Evolutionary conservation across 2,888 invertebrate species (phyloP).

Genomic region (Eulithis prunata): DNA sequence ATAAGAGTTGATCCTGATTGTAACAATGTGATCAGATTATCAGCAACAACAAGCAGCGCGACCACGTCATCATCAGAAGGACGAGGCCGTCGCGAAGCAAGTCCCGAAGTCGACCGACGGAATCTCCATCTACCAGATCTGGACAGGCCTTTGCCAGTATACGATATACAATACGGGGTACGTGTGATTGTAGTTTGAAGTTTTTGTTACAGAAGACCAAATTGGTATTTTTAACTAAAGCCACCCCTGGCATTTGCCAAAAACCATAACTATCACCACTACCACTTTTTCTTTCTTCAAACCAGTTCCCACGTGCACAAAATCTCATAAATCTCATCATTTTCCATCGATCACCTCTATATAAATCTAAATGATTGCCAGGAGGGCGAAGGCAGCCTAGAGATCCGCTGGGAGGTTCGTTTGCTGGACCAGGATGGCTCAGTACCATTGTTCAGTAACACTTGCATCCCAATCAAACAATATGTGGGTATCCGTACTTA

Average conservation of each 20-base stretch:
- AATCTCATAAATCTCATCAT: background rate
- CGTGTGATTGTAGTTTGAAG: slow-evolving; percentile 33
- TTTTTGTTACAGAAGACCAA: background rate
- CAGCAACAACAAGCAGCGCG: slow-evolving; percentile 82
- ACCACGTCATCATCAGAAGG: slow-evolving; percentile 86
- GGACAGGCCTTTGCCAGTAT: slow-evolving; percentile 74
- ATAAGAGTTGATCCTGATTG: no score
- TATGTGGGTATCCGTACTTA: slow-evolving; percentile 31
- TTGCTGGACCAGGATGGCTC: slow-evolving; percentile 30
- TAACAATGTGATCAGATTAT: slow-evolving; percentile 45
- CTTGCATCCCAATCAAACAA: slow-evolving; percentile 34
- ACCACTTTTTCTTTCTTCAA: background rate
- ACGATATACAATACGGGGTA: slow-evolving; percentile 81
- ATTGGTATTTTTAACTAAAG: no score
- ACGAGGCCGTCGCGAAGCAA: slow-evolving; percentile 80
- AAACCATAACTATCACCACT: no score
- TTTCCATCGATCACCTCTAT: background rate
- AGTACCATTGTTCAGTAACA: slow-evolving; percentile 33
- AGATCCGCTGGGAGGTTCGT: slow-evolving; percentile 34
- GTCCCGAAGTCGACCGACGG: slow-evolving; percentile 71
- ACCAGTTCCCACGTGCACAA: background rate
- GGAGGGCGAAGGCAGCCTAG: slow-evolving; percentile 36
- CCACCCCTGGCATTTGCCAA: no score
- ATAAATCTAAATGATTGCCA: slow-evolving; percentile 25
- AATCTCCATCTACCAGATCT: slow-evolving; percentile 73